Percentiles rank a stretch among this genome's conserved stretches.
Conservation (phyloP, 2,113 vertebrate species). For the Eulemur macaco region DNA sequence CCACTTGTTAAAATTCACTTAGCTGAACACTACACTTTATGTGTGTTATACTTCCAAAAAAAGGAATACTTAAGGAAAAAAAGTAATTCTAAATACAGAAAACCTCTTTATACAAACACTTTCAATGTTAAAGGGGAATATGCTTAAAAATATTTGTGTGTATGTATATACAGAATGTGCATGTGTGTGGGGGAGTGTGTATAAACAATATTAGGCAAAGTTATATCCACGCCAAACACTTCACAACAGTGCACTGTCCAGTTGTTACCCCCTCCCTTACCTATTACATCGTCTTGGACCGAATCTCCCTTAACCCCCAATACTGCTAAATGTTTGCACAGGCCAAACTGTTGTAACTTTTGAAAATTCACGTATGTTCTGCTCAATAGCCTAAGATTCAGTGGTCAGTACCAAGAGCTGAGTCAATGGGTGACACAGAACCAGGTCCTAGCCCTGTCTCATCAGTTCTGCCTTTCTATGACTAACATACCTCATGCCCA, state of each 20-base stretch:
- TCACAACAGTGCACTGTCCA: not conserved
- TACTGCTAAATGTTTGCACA: not conserved
- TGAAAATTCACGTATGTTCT: not conserved
- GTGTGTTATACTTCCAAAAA: not conserved
- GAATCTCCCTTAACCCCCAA: not conserved
- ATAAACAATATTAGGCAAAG: not conserved
- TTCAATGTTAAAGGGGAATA: slow-evolving; percentile 1
- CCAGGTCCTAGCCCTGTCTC: not conserved
- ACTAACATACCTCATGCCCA: not conserved
- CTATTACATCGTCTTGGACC: not conserved
- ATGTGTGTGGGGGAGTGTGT: not conserved
- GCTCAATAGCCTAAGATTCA: not conserved
- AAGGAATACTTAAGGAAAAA: not conserved
- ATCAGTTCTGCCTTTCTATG: not conserved
- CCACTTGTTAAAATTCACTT: not conserved
- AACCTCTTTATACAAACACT: not conserved
- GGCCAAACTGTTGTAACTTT: not conserved
- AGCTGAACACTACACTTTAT: not conserved
- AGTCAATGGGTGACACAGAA: not conserved
- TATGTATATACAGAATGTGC: not conserved
- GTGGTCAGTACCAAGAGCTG: not conserved
- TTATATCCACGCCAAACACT: not conserved
- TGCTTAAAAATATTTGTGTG: not conserved
- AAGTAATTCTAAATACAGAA: not conserved
- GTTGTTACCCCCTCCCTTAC: not conserved